Base-by-base conservation (phyloP, 1,140 invertebrate species). In the Neodiprion lecontei region DNA sequence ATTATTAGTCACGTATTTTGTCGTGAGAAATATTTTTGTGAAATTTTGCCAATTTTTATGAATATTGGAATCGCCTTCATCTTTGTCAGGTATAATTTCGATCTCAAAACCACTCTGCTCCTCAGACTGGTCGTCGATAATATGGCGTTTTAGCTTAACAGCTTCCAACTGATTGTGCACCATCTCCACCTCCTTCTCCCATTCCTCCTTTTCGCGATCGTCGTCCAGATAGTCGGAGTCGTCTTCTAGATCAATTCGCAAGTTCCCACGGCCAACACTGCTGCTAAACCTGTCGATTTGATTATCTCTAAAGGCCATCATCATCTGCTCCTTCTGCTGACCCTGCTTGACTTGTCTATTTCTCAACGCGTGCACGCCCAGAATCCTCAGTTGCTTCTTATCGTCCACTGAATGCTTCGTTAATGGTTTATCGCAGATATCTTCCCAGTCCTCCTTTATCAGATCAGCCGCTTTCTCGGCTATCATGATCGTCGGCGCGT, bases 401-500 rank as follows among this genome's bases (percentile, higher is more conserved):
- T 68, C 66, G 61, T 23, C 48, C 47, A 17, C 61, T 9, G 66
- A 40, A 9, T 75, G 17, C 48, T 14, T 65, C 75, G 72, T 79
- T 83, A 40, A 78, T 80, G 0, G 69, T 72, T 72, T 50, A 61
- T 17, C 9, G 53, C n/a, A 12, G 53, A 61, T 61, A 5, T 61
- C 72, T 48, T 73, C 53, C 86, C 85, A 89, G 78, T 90, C 89
- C 67, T 91, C 85, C 79, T 93, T 93, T 76, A 94, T 92, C 80
- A 93, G 89, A 76, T 93, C 92, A 0, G 92, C 88, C 1, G 85
- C 92, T 75, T 92, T 93, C 76, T 94, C 93, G 0, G 89, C 93
- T 17, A 94, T 91, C 93, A 94, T 94, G 10, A 94, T 89, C 1
- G 88, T 90, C 0, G 93, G 91, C 0, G 92, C 92, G 76, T 94